Evolutionary conservation across 2,113 vertebrate species (phyloP), one percentile per base, ranked within the genome.

Genomic region (Cyprinodon brontotheroides): DNA sequence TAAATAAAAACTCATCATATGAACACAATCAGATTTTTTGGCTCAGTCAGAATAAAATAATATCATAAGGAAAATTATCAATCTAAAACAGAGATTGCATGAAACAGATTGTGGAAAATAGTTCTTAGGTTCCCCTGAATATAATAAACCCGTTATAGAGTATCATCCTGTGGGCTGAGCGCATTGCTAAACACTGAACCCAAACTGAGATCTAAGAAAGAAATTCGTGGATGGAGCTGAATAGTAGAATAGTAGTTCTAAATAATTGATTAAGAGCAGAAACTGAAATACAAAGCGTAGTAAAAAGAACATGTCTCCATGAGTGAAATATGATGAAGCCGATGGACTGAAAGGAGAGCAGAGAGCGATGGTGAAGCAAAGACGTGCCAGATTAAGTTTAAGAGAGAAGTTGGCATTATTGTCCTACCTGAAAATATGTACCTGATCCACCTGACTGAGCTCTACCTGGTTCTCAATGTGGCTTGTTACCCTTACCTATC

Each of bases 401-500:
- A 63, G 76, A 79, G 2, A 41, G 63, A 71, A 81, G 53, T 84
- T 80, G 83, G 78, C 74, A 78, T 90, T 79, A 87, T 80, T 77
- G 59, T 83, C 84, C 65, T 70, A 67, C 90, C 85, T 60, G 74
- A 84, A 81, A 89, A 86, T 83, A 73, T 83, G 88, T 80, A 87
- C 85, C 63, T 53, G 87, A 80, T 79, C 43, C 65, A 86, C 87
- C 87, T 87, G 87, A 87, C 78, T 81, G 90, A 82, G 75, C 85
- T 79, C 83, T 89, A 81, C 86, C 85, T 85, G 79, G 84, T 82
- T 78, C 81, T 88, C 83, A 75, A 72, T 11, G 81, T 80, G 88
- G 79, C 86, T 89, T 88, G 84, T 91, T 92, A 93, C 86, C 78
- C 80, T 39, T 82, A 68, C 72, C 86, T 83, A 86, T 90, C 77